Percentiles rank a stretch among this genome's conserved stretches.
Evolutionary conservation across 2,113 vertebrate genomes (phyloP).

Genomic region (Gila orcuttii): DNA sequence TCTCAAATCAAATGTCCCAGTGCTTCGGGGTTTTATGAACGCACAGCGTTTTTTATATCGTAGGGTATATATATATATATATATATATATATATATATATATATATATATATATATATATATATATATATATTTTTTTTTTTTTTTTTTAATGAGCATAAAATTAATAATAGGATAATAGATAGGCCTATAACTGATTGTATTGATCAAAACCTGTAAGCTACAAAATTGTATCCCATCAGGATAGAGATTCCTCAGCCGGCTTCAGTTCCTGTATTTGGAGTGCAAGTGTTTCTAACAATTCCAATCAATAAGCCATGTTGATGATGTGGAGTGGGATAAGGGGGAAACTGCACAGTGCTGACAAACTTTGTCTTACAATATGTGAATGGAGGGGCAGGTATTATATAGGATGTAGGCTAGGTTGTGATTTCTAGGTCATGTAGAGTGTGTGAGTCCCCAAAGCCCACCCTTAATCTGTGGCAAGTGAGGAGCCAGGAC

Average conservation of each 20-base stretch:
- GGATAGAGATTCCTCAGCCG: neutral
- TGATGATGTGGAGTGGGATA: neutral
- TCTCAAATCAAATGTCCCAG: neutral
- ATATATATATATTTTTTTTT: too few species aligned
- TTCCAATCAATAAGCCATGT: neutral
- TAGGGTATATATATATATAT: too few species aligned
- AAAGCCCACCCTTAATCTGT: conserved; percentile 65
- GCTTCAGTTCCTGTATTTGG: neutral
- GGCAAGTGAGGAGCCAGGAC: conserved; percentile 51
- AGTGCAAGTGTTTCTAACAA: neutral
- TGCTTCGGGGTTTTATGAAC: neutral
- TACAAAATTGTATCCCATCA: neutral
- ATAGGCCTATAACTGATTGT: neutral
- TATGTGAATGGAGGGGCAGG: neutral
- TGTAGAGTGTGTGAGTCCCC: conserved; percentile 24
- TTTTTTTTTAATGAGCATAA: too few species aligned
- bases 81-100: too few species aligned
- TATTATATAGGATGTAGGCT: conserved; percentile 21
- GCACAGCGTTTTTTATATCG: neutral
- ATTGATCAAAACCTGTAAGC: neutral
- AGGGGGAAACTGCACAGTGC: neutral
- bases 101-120: too few species aligned
- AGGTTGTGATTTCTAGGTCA: conserved; percentile 71
- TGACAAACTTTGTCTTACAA: neutral
- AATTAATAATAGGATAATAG: neutral